Percentiles rank a stretch among this genome's conserved stretches.
Conservation (phyloP, 1,140 invertebrate genomes). For the Papilio glaucus region DNA sequence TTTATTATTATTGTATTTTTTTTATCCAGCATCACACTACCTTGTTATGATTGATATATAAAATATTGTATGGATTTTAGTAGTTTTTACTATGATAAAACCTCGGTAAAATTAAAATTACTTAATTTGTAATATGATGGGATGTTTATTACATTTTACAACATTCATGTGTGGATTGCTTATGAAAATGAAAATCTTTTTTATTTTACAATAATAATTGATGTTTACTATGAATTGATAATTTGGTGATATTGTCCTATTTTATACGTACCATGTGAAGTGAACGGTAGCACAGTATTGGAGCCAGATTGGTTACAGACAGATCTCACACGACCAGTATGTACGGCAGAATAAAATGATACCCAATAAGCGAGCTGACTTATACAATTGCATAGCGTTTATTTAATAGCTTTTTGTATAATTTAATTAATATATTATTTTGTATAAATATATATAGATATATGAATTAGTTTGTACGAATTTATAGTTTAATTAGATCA, state of each 20-base stretch:
- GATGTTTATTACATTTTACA: too few relatives aligned
- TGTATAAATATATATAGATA: slow-evolving; percentile 54
- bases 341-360: slow-evolving; percentile 56
- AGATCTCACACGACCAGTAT: slow-evolving; percentile 81
- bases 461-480: slow-evolving; percentile 70
- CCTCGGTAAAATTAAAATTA: too few relatives aligned
- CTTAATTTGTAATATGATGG: too few relatives aligned
- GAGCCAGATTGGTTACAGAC: slow-evolving; percentile 61
- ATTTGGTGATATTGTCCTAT: slow-evolving; percentile 12
- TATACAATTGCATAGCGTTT: slow-evolving; percentile 49
- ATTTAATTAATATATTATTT: slow-evolving; percentile 51
- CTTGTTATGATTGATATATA: too few relatives aligned
- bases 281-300: slow-evolving; percentile 49
- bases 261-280: not conserved
- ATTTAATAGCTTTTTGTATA: slow-evolving; percentile 49
- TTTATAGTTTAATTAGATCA: slow-evolving; percentile 65
- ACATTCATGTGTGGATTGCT: too few relatives aligned
- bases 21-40: too few relatives aligned
- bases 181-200: too few relatives aligned
- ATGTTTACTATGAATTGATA: too few relatives aligned
- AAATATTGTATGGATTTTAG: too few relatives aligned
- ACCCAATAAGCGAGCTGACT: slow-evolving; percentile 56
- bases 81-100: too few relatives aligned
- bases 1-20: too few relatives aligned
- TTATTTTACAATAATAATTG: too few relatives aligned